Conservation (phyloP, 2,797 vertebrate genomes). For the Danio tinwini region DNA sequence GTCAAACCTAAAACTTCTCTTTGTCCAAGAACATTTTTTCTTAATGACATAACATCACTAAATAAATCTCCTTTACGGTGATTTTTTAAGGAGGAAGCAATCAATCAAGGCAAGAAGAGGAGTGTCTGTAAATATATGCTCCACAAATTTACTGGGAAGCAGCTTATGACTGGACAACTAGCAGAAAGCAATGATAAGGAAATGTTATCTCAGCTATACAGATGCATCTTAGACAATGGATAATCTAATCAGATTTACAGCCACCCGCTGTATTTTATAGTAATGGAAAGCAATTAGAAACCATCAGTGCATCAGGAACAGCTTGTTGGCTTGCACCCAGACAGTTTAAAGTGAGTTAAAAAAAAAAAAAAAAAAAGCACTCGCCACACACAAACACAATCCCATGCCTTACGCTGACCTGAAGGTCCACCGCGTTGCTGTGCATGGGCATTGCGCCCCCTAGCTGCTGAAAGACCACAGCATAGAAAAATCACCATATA, state of each 20-base stretch:
- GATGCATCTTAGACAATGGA: conserved; percentile 14
- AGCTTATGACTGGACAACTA: neutral
- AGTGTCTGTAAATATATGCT: neutral
- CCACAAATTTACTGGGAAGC: neutral
- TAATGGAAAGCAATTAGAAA: conserved; percentile 26
- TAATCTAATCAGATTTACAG: conserved; percentile 21
- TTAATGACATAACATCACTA: neutral
- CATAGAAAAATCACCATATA: conserved; percentile 53
- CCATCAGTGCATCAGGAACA: neutral
- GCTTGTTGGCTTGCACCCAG: conserved; percentile 10
- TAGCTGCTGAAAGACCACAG: conserved; percentile 72
- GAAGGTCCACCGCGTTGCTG: conserved; percentile 70
- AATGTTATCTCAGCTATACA: conserved; percentile 23
- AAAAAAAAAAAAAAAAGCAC: neutral
- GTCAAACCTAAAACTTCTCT: neutral
- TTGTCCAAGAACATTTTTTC: neutral
- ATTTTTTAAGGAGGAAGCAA: neutral
- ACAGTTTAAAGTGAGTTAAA: conserved; percentile 33
- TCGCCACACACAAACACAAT: conserved; percentile 48
- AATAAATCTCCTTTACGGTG: neutral
- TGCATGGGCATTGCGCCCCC: conserved; percentile 67
- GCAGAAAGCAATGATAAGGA: conserved; percentile 8
- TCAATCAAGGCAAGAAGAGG: neutral
- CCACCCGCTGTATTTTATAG: conserved; percentile 10
- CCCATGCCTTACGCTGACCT: conserved; percentile 76